phyloP scores from a whole-genome alignment of 2,797 vertebrate species.

The Leucoraja ocellata region DNA sequence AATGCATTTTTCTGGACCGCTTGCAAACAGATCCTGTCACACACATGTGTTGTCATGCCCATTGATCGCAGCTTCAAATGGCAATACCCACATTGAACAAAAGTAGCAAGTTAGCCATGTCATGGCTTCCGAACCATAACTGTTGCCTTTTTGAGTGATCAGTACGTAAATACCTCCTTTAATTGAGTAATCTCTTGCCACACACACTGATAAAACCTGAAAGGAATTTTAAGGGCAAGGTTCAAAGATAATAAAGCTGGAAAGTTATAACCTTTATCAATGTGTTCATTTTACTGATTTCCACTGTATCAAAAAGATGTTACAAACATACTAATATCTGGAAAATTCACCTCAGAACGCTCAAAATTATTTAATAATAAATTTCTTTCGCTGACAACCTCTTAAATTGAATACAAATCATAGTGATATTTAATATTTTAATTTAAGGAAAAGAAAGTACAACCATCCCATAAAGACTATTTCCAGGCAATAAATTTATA shows the following conservation, averaged over 20 bases:
- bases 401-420: conserved; percentile 11
- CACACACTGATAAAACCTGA: not conserved
- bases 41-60: not conserved
- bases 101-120: too few relatives aligned
- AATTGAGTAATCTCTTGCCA: not conserved
- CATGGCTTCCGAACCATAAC: not conserved
- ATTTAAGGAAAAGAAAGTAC: not conserved
- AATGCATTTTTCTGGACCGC: too few relatives aligned
- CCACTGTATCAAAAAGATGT: not conserved
- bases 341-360: not conserved
- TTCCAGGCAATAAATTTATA: conserved; percentile 18
- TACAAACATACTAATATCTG: not conserved
- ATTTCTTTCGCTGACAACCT: not conserved
- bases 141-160: not conserved
- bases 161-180: not conserved
- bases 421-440: conserved; percentile 1
- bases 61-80: not conserved
- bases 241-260: not conserved
- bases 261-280: not conserved
- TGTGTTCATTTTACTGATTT: too few relatives aligned
- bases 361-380: not conserved
- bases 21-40: too few relatives aligned
- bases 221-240: not conserved
- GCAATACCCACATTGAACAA: not conserved
- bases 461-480: conserved; percentile 20